Evolutionary conservation across 2,888 invertebrate species (phyloP).

Genomic region (Stenolophus ochropezus): DNA sequence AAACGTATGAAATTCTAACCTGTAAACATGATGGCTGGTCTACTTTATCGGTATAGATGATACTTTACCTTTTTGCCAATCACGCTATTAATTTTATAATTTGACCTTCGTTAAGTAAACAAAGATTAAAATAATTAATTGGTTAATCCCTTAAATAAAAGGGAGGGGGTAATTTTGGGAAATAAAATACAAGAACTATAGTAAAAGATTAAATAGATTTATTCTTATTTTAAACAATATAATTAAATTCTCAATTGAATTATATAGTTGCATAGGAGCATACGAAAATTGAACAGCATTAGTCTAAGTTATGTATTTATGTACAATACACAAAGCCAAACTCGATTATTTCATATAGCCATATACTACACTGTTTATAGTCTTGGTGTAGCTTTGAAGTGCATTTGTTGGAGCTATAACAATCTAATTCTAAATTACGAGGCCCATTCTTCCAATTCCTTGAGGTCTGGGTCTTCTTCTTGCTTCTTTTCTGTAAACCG

Average conservation of each 20-base stretch:
- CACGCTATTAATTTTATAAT: slow-evolving; percentile 20
- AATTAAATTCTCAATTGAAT: slow-evolving; percentile 33
- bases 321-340: slow-evolving; percentile 48
- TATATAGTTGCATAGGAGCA: slow-evolving; percentile 3
- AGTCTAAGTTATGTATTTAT: slow-evolving; percentile 44
- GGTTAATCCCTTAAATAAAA: slow-evolving; percentile 3
- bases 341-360: slow-evolving; percentile 37
- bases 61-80: slow-evolving; percentile 19
- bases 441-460: slow-evolving; percentile 85
- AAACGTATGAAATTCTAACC: slow-evolving; percentile 61
- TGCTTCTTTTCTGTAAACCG: slow-evolving; percentile 75
- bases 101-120: slow-evolving; percentile 34
- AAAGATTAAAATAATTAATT: slow-evolving; percentile 10
- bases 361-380: slow-evolving; percentile 19
- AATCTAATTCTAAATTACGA: slow-evolving; percentile 74
- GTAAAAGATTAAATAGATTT: slow-evolving; percentile 53
- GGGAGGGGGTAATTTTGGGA: too few relatives aligned
- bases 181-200: too few relatives aligned
- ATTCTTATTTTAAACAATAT: slow-evolving; percentile 38
- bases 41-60: slow-evolving; percentile 11
- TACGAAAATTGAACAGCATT: neutral
- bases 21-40: slow-evolving; percentile 60
- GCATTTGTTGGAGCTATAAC: slow-evolving; percentile 22
- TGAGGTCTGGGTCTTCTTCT: slow-evolving; percentile 84
- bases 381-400: slow-evolving; percentile 36